These are phyloP conservation scores for Tetrapedia diversipes DNA, from an alignment of 2,888 invertebrate species.

Conservation along the genomic window DNA sequence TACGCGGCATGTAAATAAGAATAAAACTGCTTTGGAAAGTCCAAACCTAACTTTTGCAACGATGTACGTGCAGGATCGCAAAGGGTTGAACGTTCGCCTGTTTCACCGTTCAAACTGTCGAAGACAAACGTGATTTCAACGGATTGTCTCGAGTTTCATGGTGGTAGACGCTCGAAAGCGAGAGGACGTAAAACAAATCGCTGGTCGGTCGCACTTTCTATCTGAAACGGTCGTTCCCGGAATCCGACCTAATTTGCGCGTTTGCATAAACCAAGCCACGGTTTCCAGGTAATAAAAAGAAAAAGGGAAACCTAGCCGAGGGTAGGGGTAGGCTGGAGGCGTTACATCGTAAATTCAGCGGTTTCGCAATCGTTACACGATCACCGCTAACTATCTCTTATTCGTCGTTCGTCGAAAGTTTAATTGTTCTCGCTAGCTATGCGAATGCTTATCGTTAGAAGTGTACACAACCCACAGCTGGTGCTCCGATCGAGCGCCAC, in stretches of 20 bases:
- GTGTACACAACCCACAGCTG: too few relatives aligned
- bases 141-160: not conserved
- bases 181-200: slow-evolving; percentile 33
- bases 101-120: not conserved
- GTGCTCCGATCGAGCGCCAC: too few relatives aligned
- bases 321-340: slow-evolving; percentile 25
- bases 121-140: not conserved
- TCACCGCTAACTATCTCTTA: too few relatives aligned
- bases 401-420: too few relatives aligned
- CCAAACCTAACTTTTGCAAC: too few relatives aligned
- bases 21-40: too few relatives aligned
- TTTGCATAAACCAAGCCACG: slow-evolving; percentile 60
- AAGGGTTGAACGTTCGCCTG: too few relatives aligned
- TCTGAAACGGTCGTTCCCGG: slow-evolving; percentile 55
- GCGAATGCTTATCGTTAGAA: too few relatives aligned
- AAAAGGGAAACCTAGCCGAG: slow-evolving; percentile 19
- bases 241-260: slow-evolving; percentile 63
- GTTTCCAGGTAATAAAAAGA: slow-evolving; percentile 44
- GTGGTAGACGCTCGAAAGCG: slow-evolving; percentile 9
- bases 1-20: too few relatives aligned
- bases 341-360: slow-evolving; percentile 47
- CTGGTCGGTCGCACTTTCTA: slow-evolving; percentile 52
- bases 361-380: slow-evolving; percentile 61
- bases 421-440: too few relatives aligned
- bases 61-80: too few relatives aligned